Percentiles rank a stretch among this genome's conserved stretches.
These are phyloP conservation scores for Polymixis flavicincta DNA, from an alignment of 2,888 invertebrate genomes.

Conservation along the genomic window DNA sequence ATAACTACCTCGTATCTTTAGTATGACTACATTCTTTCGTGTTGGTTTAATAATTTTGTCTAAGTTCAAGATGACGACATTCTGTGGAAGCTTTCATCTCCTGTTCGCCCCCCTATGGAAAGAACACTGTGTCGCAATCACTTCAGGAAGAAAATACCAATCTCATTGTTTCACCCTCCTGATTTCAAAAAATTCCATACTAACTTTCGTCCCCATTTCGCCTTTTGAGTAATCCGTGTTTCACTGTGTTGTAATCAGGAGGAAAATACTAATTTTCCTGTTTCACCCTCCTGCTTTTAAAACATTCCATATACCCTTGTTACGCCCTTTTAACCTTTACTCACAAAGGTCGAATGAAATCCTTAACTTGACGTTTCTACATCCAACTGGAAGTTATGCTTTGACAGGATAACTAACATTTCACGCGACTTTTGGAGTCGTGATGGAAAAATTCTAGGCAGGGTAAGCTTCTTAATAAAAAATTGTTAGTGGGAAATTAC, in stretches of 20 bases:
- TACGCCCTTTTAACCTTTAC: not conserved
- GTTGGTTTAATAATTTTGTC: not conserved
- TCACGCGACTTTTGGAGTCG: not conserved
- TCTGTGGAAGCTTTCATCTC: not conserved
- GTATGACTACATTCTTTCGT: no score
- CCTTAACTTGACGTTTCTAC: not conserved
- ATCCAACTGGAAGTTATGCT: not conserved
- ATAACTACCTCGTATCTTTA: not conserved
- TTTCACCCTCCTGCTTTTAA: not conserved
- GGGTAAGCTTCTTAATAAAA: not conserved
- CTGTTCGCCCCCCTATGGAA: not conserved
- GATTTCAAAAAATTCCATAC: not conserved
- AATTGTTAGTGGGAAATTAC: not conserved
- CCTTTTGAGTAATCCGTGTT: not conserved
- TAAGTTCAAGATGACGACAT: not conserved
- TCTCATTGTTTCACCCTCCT: not conserved
- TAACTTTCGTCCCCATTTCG: not conserved
- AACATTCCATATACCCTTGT: not conserved
- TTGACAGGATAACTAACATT: not conserved
- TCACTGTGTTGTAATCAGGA: not conserved
- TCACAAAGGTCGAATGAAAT: not conserved
- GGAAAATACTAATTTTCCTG: not conserved
- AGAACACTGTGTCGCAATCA: not conserved
- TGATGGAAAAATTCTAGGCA: not conserved
- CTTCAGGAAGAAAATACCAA: not conserved